phyloP scores from a whole-genome alignment of 2,113 vertebrate genomes.

The Pogona vitticeps region DNA sequence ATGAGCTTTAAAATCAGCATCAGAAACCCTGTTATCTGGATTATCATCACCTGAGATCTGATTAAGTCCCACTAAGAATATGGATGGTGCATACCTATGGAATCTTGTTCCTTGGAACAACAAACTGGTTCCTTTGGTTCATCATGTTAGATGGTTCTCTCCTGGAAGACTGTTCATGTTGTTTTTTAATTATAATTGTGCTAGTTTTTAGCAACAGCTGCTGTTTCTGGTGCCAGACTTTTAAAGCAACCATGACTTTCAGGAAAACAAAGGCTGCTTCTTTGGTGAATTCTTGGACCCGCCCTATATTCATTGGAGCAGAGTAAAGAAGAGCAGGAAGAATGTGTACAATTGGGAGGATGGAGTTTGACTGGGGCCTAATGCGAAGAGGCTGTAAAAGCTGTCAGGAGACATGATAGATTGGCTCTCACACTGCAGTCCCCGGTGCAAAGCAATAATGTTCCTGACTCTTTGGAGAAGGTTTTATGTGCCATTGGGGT shows the following conservation, averaged over 20 bases:
- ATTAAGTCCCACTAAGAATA: background rate
- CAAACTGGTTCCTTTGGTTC: too few relatives aligned
- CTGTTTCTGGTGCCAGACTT: too few relatives aligned
- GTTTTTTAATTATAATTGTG: too few relatives aligned
- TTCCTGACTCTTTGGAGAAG: conserved; percentile 71
- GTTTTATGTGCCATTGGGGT: conserved; percentile 78
- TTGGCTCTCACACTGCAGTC: conserved; percentile 65
- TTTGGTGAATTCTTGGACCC: conserved; percentile 73
- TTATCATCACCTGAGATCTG: background rate
- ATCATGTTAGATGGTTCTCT: too few relatives aligned
- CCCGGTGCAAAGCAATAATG: conserved; percentile 74
- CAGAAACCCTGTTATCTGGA: background rate
- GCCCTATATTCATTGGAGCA: conserved; percentile 72
- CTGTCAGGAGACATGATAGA: conserved; percentile 77
- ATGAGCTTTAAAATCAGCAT: background rate
- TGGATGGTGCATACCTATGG: too few relatives aligned
- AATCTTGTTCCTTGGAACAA: too few relatives aligned
- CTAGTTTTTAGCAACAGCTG: too few relatives aligned
- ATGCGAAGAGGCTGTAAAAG: conserved; percentile 73
- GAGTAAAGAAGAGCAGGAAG: conserved; percentile 52
- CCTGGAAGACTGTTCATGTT: too few relatives aligned
- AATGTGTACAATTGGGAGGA: conserved; percentile 70
- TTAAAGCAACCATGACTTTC: too few relatives aligned
- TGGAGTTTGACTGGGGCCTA: conserved; percentile 73
- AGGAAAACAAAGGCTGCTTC: conserved; percentile 53